Conservation (phyloP, 2,888 invertebrate genomes). For the Acleris sparsana region DNA sequence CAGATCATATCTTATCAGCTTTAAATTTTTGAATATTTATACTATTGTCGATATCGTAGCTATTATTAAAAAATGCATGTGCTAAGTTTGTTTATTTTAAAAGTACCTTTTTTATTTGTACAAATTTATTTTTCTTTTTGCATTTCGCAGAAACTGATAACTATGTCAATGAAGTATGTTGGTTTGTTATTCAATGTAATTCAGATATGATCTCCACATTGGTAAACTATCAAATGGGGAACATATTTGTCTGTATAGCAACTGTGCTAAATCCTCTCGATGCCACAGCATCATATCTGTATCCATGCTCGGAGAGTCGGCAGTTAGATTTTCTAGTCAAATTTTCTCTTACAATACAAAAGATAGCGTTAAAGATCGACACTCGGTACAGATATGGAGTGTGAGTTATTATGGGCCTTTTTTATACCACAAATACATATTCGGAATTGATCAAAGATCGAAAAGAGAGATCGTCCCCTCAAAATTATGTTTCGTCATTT, state of each 20-base stretch:
- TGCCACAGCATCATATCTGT: conserved; percentile 80
- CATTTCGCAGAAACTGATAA: conserved; percentile 19
- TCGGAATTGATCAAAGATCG: conserved; percentile 21
- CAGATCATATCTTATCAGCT: too few relatives aligned
- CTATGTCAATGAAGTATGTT: conserved; percentile 36
- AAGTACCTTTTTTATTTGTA: not conserved
- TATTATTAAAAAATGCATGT: too few relatives aligned
- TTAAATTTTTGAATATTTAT: too few relatives aligned
- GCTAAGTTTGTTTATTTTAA: not conserved
- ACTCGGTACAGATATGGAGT: conserved; percentile 79
- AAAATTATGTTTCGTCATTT: conserved; percentile 24
- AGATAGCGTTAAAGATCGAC: conserved; percentile 40
- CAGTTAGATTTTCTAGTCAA: conserved; percentile 66
- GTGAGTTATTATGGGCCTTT: conserved; percentile 68
- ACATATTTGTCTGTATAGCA: conserved; percentile 56
- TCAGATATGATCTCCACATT: conserved; percentile 60
- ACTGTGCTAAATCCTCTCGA: conserved; percentile 58
- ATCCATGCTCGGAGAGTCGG: conserved; percentile 64
- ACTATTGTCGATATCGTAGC: too few relatives aligned
- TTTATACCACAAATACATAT: conserved; percentile 46
- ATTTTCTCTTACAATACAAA: conserved; percentile 64
- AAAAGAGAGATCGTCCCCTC: conserved; percentile 14
- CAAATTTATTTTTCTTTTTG: conserved; percentile 1
- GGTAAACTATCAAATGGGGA: conserved; percentile 48
- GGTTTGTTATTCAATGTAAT: conserved; percentile 27